Evolutionary conservation across 2,797 vertebrate genomes (phyloP).

Genomic region (Eulemur albifrons): DNA sequence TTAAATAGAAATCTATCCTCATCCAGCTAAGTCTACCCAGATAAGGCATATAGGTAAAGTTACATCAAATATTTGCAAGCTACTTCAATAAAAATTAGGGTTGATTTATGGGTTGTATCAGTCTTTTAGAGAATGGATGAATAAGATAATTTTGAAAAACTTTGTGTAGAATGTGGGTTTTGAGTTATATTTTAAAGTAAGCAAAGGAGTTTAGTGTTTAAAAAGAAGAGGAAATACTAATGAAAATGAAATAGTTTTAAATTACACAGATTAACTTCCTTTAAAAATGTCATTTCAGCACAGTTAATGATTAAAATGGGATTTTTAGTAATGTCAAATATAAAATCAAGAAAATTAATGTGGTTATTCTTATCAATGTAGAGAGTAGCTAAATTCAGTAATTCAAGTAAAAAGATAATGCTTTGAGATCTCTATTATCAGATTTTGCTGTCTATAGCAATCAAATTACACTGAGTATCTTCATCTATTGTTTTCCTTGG

Average conservation of each 20-base stretch:
- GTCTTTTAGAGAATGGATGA: not conserved
- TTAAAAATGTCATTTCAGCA: not conserved
- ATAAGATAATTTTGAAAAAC: not conserved
- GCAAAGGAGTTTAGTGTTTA: not conserved
- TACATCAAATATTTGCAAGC: conserved; percentile 34
- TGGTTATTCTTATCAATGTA: not conserved
- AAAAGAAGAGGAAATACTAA: not conserved
- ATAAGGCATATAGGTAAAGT: conserved; percentile 30
- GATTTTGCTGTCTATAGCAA: not conserved
- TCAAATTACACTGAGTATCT: not conserved
- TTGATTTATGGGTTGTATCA: not conserved
- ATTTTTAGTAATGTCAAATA: conserved; percentile 10
- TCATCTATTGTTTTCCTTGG: not conserved
- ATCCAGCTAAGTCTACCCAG: not conserved
- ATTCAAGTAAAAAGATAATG: not conserved
- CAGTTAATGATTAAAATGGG: not conserved
- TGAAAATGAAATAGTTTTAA: conserved; percentile 22
- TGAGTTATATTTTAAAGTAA: not conserved
- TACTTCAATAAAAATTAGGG: not conserved
- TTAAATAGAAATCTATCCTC: not conserved
- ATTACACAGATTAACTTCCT: not conserved
- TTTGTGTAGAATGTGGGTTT: not conserved
- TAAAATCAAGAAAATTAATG: not conserved
- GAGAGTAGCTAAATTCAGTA: not conserved
- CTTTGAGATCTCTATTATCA: not conserved